These are phyloP conservation scores for Eilema sororculum DNA, from an alignment of 2,888 invertebrate genomes.

Conservation along the genomic window DNA sequence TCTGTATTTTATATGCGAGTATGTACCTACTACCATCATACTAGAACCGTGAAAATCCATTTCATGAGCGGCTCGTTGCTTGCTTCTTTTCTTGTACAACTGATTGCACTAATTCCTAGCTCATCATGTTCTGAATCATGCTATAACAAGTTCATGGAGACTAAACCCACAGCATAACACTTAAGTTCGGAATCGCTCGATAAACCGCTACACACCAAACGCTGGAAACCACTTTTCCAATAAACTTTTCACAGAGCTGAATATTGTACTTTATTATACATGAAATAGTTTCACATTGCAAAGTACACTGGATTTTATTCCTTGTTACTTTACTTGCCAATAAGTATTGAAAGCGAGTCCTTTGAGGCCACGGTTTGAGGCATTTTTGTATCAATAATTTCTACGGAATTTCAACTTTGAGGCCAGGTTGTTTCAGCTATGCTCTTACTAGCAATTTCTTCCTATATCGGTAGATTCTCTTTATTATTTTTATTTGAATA, in stretches of 20 bases:
- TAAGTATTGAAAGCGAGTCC: background rate
- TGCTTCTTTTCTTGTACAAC: no score
- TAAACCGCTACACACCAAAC: background rate
- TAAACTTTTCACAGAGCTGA: background rate
- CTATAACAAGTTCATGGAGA: no score
- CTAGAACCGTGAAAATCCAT: no score
- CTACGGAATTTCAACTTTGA: background rate
- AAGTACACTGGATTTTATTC: background rate
- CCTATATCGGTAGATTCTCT: background rate
- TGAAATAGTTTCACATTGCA: background rate
- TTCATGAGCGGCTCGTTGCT: no score
- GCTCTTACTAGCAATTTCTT: background rate
- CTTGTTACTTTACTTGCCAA: background rate
- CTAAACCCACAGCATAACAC: background rate
- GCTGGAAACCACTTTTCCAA: background rate
- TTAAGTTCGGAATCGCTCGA: background rate
- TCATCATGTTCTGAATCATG: no score
- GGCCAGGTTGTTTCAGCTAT: background rate
- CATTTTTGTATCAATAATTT: slow-evolving; percentile 13
- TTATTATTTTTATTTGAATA: background rate
- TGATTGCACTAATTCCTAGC: no score
- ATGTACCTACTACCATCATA: no score
- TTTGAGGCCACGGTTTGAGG: no score
- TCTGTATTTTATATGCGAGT: no score
- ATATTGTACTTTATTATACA: background rate